Base-by-base conservation (phyloP, 2,113 vertebrate genomes). In the Taurulus bubalis region DNA sequence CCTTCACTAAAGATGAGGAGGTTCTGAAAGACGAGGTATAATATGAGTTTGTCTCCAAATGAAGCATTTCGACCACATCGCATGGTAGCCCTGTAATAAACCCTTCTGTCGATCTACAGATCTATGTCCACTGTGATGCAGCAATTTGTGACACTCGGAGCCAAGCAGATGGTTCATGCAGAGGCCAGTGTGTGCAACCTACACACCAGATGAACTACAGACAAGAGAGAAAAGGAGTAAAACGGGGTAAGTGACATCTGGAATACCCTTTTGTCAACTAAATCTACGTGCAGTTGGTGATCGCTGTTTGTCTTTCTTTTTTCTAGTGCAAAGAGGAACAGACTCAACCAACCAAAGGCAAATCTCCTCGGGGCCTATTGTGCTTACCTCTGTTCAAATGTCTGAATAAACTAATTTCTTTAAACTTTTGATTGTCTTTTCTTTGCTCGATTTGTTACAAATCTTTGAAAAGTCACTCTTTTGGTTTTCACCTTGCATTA, bases 61-160 rank as follows among this genome's bases (percentile, higher is more conserved):
- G 16, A 7, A 6, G 3, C 0, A 3, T 51, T 0, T 20, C 9
- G 4, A 3, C 4, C 28, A 28, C 12, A 15, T 28, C 2, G 0
- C 1, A 49, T 49, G 26, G 1, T 26, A 20, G 3, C 22, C 9
- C 18, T 0, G 0, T 26, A 3, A 34, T 51, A 26, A 51, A 3
- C 12, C 9, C 0, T 16, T 16, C 1, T 60, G 11, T 64, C 30
- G 2, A 4, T 32, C 75, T 22, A 24, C 75, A 96, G 95, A 89
- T 95, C 6, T 86, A 91, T 69, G 83, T 96, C 22, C 95, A 95
- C 71, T 96, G 95, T 83, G 91, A 95, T 3, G 82, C 90, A 3
- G 82, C 94, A 58, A 87, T 96, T 4, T 96, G 95, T 90, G 91
- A 94, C 47, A 16, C 51, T 8, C 85, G 42, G 16, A 76, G 76